Evolutionary conservation across 2,888 invertebrate genomes (phyloP).

Genomic region (Noctua fimbriata): DNA sequence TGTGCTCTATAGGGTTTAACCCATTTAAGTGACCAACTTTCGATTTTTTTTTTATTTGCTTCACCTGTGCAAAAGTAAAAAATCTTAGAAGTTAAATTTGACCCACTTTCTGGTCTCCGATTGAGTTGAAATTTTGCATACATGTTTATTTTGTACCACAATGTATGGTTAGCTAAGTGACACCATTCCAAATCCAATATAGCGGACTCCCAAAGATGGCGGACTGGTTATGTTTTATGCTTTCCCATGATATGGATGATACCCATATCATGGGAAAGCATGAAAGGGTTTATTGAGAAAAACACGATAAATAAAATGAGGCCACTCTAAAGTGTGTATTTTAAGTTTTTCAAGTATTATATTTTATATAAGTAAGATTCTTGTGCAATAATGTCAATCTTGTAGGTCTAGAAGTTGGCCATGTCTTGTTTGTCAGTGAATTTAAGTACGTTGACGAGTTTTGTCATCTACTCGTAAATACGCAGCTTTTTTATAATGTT

Average conservation of each 20-base stretch:
- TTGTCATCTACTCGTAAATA: neutral
- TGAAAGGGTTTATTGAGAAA: neutral
- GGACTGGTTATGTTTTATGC: neutral
- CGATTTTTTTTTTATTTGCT: neutral
- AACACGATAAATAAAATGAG: neutral
- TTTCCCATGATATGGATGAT: no score
- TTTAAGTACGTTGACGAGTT: neutral
- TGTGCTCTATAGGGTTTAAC: neutral
- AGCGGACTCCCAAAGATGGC: neutral
- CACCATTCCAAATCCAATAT: neutral
- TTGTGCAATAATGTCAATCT: neutral
- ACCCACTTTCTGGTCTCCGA: no score
- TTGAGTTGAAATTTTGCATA: no score
- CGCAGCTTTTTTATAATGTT: neutral
- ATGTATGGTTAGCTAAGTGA: neutral
- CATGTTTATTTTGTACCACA: neutral
- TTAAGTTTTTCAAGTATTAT: neutral
- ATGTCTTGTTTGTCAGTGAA: neutral
- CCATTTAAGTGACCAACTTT: neutral
- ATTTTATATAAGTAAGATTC: neutral
- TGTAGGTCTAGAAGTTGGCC: neutral
- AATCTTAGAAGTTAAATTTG: no score
- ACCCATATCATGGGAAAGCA: no score
- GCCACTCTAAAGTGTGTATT: no score
- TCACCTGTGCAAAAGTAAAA: neutral